Evolutionary conservation across 2,888 invertebrate genomes (phyloP), one percentile per base, ranked within the genome.

Genomic region (Macrophya annulata): DNA sequence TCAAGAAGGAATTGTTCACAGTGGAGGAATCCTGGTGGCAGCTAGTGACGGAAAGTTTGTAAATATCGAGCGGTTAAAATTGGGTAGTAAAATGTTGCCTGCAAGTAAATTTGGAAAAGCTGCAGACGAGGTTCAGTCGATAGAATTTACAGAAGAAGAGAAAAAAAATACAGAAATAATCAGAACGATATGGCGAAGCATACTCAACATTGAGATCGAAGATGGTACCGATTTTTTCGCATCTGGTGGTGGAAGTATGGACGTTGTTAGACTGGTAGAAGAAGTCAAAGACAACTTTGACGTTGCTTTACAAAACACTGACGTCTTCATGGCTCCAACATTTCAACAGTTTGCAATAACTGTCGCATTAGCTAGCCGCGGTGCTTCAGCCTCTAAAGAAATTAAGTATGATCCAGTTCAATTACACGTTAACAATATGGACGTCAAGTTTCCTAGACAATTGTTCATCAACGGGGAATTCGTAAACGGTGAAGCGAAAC

Each of bases 211-310:
- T 0, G 95, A 97, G 8, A 96, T 97, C 12, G 87, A 89, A 0
- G 95, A 96, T 10, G 96, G 96, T 3, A 98, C 98, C 0, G 99
- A 99, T 92, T 99, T 99, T 94, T 99, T 99, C 93, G 96, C 96
- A 0, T 96, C 96, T n/a, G 99, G 93, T 15, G 99, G 98, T n/a
- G 98, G 98, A 0, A 99, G 99, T 9, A 99, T 99, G 98, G 99
- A 99, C 93, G 99, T 99, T 1, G 98, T 99, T 0, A 94, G 98
- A 89, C 93, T 99, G 82, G 97, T 99, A 0, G 99, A 99, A 94
- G 99, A 99, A 94, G 95, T 99, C 0, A 98, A 98, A 92, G 98
- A 98, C 87, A 94, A 96, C 55, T 95, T 97, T 10, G 95, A 96
- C 87, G 93, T 98, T 0, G 96, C 96, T 81, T 92, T 99, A 12